Conservation (phyloP, 2,113 vertebrate genomes). For the Pseudorectes ferrugineus region DNA sequence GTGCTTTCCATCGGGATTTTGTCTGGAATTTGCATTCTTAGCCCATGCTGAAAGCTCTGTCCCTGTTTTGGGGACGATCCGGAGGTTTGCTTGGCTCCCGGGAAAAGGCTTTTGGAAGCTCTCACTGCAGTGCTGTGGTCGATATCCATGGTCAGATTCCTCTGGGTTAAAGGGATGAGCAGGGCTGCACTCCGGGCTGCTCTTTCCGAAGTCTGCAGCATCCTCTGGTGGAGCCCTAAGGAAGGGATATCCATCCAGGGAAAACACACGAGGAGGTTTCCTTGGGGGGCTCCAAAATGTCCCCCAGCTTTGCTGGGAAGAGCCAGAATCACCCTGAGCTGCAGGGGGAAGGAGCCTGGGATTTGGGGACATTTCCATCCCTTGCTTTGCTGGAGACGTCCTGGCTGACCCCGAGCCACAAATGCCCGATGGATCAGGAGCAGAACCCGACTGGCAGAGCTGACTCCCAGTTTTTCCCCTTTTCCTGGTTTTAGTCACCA, state of each 20-base stretch:
- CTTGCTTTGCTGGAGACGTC: background rate
- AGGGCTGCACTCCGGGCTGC: background rate
- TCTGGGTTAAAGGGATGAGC: background rate
- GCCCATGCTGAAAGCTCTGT: background rate
- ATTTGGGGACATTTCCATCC: background rate
- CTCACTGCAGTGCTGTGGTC: background rate
- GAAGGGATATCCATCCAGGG: background rate
- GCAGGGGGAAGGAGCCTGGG: background rate
- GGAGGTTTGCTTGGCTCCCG: background rate
- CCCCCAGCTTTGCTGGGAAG: background rate
- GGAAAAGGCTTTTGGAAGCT: background rate
- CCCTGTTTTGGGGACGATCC: background rate
- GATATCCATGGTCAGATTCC: background rate
- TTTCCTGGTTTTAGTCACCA: background rate
- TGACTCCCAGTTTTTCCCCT: background rate
- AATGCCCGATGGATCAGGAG: rapidly evolving
- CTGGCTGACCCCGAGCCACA: background rate
- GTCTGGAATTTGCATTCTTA: slow-evolving; percentile 9
- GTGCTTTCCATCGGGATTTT: background rate
- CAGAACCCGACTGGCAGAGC: background rate
- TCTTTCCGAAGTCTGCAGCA: slow-evolving; percentile 34
- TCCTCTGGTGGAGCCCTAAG: slow-evolving; percentile 8
- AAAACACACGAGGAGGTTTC: background rate
- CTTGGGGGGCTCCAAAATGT: rapidly evolving
- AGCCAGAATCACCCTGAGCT: background rate